Evolutionary conservation across 2,888 invertebrate species (phyloP), one percentile per base, ranked within the genome.

Genomic region (Campaea margaritaria): DNA sequence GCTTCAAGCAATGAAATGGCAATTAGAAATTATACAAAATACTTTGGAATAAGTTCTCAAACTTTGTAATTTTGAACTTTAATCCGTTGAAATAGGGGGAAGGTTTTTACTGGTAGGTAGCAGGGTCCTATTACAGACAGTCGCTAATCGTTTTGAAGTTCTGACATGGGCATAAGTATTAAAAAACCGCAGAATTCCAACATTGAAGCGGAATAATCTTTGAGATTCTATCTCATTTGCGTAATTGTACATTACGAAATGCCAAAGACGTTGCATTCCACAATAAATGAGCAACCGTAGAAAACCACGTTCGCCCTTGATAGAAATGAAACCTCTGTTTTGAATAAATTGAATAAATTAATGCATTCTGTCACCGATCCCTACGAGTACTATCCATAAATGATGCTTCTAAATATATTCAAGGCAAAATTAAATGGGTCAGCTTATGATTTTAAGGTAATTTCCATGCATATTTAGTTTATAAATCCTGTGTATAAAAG

Each of bases 171-270:
- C 42, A 64, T 64, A 53, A 62, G 51, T 48, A 34, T 49, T 61
- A 44, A 61, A 64, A 64, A 66, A 69, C 69, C 69, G 47, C 69
- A 67, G 38, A 54, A 69, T 65, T 65, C 62, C 64, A 51, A 58
- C 49, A 56, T 51, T 62, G 45, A 54, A 60, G 56, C 45, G 57
- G 61, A 65, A 69, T 65, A 63, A 64, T 64, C 53, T 63, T 55
- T 41, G 36, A 64, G 67, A 69, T 65, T 65, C 50, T 64, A 67
- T 66, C 69, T 65, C 55, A 67, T 69, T 67, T 69, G 59, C 62
- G 58, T 67, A 69, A 67, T 64, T 56, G 44, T 55, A 64, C 61
- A 62, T 64, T 64, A 61, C 36, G 54, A 65, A 58, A 67, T 67
- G 58, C 51, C 57, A 61, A 64, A 64, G 60, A 61, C 49, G 55